Base-by-base conservation (phyloP, 2,888 invertebrate species). In the Iselma pallidipennis region DNA sequence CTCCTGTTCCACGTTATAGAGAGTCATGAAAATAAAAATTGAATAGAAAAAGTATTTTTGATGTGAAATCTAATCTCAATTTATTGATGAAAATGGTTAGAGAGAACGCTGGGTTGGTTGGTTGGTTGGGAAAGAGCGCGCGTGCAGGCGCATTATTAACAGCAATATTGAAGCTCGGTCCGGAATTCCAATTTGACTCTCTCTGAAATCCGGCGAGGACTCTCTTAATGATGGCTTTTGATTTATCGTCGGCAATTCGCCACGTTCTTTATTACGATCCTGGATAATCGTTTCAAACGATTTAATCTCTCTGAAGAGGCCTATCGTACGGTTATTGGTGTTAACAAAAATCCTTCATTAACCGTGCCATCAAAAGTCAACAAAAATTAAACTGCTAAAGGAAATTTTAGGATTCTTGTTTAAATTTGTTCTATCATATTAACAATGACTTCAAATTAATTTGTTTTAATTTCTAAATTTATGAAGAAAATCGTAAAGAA, bases 161-260 rank as follows among this genome's bases (percentile, higher is more conserved):
- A 76, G 73, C 76, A 74, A 77, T 78, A 80, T 78, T 76, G 78
- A 74, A 76, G 76, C 78, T 71, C 73, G 74, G 74, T 66, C 75
- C 66, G 79, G 80, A 80, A 80, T 80, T 80, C 74, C 79, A 80
- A 80, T 80, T 81, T 80, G 79, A 45, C 45, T 45, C 45, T 21
- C 21, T 9, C 76, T 68, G 77, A 78, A 79, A 78, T 78, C 78
- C 78, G 77, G 76, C 73, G 70, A 74, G 74, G 73, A 74, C 73
- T 73, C 72, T 33, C 76, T 77, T 80, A 81, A 81, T 80, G 81
- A 79, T 76, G 73, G 74, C 77, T 79, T 79, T 80, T 80, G 80
- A 80, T 81, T 81, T 80, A 80, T 80, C 74, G 78, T 71, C 75
- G 23, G 75, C 75, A 77, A 76, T 77, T 76, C 76, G 74, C 71